Percentiles rank a stretch among this genome's conserved stretches.
phyloP scores from a whole-genome alignment of 2,888 invertebrate species.

The Mythimna ferrago region DNA sequence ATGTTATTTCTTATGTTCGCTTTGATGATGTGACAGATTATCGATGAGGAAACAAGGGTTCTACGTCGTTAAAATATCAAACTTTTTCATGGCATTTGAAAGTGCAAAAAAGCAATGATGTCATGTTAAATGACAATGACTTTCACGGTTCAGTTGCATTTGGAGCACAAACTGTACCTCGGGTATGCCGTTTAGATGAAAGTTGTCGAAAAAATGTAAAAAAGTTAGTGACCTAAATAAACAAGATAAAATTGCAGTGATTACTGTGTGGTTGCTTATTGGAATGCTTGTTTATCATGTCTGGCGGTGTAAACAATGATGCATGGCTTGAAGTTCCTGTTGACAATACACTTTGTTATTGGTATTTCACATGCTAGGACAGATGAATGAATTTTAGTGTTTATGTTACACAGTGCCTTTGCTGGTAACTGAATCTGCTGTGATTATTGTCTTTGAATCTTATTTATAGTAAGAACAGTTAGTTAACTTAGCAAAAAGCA shows the following conservation, averaged over 20 bases:
- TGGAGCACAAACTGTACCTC: conserved; percentile 88
- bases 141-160: conserved; percentile 90
- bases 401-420: background rate
- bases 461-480: background rate
- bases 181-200: conserved; percentile 83
- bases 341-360: conserved; percentile 44
- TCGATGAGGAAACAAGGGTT: conserved; percentile 32
- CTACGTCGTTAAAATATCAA: conserved; percentile 35
- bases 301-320: conserved; percentile 64
- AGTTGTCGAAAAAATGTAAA: conserved; percentile 82
- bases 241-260: conserved; percentile 50
- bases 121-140: conserved; percentile 88
- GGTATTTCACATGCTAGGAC: conserved; percentile 8
- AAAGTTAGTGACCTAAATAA: conserved; percentile 77
- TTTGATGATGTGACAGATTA: conserved; percentile 40
- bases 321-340: conserved; percentile 32
- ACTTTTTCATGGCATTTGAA: conserved; percentile 76
- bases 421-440: background rate
- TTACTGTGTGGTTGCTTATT: conserved; percentile 19
- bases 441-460: background rate
- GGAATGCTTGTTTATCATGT: conserved; percentile 68
- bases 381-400: conserved; percentile 3
- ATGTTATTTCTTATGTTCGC: conserved; percentile 60
- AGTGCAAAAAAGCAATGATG: conserved; percentile 88
- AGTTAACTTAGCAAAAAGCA: background rate